These are phyloP conservation scores for Gambusia affinis DNA, from an alignment of 2,113 vertebrate genomes.

Conservation along the genomic window DNA sequence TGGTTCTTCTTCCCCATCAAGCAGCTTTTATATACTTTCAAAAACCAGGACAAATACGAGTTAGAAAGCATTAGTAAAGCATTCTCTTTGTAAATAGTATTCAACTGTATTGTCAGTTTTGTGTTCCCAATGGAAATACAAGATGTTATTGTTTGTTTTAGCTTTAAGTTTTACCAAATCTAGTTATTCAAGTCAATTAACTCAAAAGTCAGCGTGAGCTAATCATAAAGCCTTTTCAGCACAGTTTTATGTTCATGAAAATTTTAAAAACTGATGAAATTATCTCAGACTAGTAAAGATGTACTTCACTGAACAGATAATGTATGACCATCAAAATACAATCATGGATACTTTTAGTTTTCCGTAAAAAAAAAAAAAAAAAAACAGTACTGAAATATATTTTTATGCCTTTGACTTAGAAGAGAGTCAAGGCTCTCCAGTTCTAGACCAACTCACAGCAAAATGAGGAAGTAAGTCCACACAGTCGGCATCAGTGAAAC, in stretches of 20 bases:
- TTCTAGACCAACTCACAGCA: conserved; percentile 85
- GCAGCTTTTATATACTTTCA: too few species aligned
- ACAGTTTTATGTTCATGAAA: neutral
- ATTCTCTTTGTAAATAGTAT: too few species aligned
- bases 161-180: too few species aligned
- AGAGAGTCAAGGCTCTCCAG: neutral
- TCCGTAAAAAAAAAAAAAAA: too few species aligned
- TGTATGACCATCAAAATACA: neutral
- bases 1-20: too few species aligned
- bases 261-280: too few species aligned
- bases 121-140: too few species aligned
- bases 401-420: neutral
- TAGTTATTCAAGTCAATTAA: neutral
- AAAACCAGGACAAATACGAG: too few species aligned
- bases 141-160: too few species aligned
- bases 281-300: neutral
- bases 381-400: too few species aligned
- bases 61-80: too few species aligned
- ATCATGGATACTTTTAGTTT: neutral
- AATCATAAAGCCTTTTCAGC: neutral
- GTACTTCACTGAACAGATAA: neutral
- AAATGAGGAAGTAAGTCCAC: conserved; percentile 95
- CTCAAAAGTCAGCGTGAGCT: neutral
- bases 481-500: conserved; percentile 87
- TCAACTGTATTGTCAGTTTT: too few species aligned